These are phyloP conservation scores for Panagrolaimus sp. DNA, from an alignment of 1,140 invertebrate species.

Conservation along the genomic window DNA sequence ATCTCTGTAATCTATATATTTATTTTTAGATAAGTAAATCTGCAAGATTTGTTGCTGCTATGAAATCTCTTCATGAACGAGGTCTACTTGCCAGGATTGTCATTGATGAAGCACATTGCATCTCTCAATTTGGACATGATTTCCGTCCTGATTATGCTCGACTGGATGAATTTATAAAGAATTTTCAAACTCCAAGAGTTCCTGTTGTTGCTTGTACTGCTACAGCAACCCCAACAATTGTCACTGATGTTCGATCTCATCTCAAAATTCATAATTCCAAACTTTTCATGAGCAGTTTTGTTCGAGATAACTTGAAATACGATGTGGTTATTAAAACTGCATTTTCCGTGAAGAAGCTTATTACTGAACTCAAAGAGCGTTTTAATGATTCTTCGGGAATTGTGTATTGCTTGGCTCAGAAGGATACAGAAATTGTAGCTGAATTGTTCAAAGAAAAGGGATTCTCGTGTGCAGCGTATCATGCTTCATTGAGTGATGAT, in stretches of 20 bases:
- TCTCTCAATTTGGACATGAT: conserved; percentile 88
- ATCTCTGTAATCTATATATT: neutral
- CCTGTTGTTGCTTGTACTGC: conserved; percentile 73
- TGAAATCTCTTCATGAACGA: conserved; percentile 66
- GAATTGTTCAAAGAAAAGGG: conserved; percentile 64
- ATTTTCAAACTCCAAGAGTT: conserved; percentile 57
- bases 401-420: conserved; percentile 81
- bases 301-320: conserved; percentile 85
- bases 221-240: conserved; percentile 72
- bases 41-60: conserved; percentile 48
- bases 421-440: conserved; percentile 67
- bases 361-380: conserved; percentile 68
- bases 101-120: conserved; percentile 74
- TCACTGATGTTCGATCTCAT: conserved; percentile 63
- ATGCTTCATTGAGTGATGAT: conserved; percentile 65
- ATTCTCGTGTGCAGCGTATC: conserved; percentile 66
- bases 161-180: conserved; percentile 63
- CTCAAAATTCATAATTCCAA: conserved; percentile 38
- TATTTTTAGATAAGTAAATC: conserved; percentile 17
- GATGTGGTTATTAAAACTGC: conserved; percentile 69
- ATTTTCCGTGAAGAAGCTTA: conserved; percentile 65
- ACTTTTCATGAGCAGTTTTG: conserved; percentile 71
- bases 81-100: conserved; percentile 68
- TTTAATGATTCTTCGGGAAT: conserved; percentile 75
- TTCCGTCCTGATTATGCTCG: conserved; percentile 88